These are phyloP conservation scores for Trissoscelio sp. DNA, from an alignment of 2,888 invertebrate genomes.

Conservation along the genomic window DNA sequence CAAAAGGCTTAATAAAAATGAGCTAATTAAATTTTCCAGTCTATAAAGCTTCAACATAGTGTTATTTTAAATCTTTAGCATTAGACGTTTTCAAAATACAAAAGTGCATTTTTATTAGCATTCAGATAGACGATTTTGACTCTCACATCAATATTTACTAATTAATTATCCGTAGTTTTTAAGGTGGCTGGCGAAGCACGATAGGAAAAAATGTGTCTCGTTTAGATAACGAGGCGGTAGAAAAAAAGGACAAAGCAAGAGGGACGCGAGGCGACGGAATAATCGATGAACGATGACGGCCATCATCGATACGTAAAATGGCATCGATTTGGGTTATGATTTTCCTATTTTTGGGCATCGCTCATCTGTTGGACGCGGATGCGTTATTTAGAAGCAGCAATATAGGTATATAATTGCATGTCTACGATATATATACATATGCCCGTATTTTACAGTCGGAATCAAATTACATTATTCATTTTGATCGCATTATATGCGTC, in stretches of 20 bases:
- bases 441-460: conserved; percentile 2
- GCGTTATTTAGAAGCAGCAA: conserved; percentile 72
- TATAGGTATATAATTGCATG: conserved; percentile 60
- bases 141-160: no score
- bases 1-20: no score
- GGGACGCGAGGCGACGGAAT: conserved; percentile 40
- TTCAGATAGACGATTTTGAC: no score
- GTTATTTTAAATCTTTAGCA: no score
- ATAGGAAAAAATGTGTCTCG: no score
- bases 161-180: no score
- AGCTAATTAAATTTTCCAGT: no score
- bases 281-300: conserved; percentile 67
- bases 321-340: conserved; percentile 75
- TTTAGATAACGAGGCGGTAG: conserved; percentile 37
- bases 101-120: no score
- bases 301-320: conserved; percentile 72
- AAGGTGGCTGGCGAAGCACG: conserved; percentile 25
- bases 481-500: neutral
- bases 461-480: conserved; percentile 14
- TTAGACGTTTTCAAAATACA: no score
- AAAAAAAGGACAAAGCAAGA: conserved; percentile 15
- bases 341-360: conserved; percentile 76
- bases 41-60: no score
- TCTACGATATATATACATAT: no score
- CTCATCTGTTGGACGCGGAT: conserved; percentile 78